Percentiles rank a stretch among this genome's conserved stretches.
Conservation (phyloP, 2,888 invertebrate species). For the Luperina testacea region DNA sequence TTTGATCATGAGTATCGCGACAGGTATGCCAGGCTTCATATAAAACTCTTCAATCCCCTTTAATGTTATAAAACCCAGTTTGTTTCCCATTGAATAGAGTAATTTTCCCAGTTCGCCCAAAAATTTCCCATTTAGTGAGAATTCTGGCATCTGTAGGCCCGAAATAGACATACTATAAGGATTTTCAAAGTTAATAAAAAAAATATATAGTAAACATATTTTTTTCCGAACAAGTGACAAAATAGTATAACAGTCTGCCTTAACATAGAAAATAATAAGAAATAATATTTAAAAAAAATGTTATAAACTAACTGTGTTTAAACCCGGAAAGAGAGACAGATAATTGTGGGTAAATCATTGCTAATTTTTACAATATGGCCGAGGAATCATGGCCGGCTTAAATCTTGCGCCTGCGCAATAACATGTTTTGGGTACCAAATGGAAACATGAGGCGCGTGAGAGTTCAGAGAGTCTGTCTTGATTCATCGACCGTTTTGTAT, state of each 20-base stretch:
- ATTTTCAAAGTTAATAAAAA: slow-evolving; percentile 23
- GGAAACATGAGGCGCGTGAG: not conserved
- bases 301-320: slow-evolving; percentile 32
- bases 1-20: not conserved
- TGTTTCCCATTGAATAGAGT: slow-evolving; percentile 22
- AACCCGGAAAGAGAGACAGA: not conserved
- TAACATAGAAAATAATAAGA: slow-evolving; percentile 60
- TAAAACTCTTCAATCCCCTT: too few species aligned
- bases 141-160: slow-evolving; percentile 15
- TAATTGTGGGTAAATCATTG: slow-evolving; percentile 15
- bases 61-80: not conserved
- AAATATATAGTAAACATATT: slow-evolving; percentile 36
- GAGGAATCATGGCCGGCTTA: not conserved
- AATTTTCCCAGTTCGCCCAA: slow-evolving; percentile 1
- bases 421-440: not conserved
- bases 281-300: slow-evolving; percentile 38
- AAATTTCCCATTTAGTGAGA: not conserved
- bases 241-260: slow-evolving; percentile 62
- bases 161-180: slow-evolving; percentile 9
- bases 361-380: not conserved
- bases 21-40: too few species aligned
- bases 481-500: not conserved
- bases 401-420: not conserved
- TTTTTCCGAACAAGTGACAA: slow-evolving; percentile 58
- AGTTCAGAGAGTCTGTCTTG: not conserved